Percentiles rank a stretch among this genome's conserved stretches.
phyloP scores from a whole-genome alignment of 1,140 invertebrate genomes.

The Sitodiplosis mosellana region DNA sequence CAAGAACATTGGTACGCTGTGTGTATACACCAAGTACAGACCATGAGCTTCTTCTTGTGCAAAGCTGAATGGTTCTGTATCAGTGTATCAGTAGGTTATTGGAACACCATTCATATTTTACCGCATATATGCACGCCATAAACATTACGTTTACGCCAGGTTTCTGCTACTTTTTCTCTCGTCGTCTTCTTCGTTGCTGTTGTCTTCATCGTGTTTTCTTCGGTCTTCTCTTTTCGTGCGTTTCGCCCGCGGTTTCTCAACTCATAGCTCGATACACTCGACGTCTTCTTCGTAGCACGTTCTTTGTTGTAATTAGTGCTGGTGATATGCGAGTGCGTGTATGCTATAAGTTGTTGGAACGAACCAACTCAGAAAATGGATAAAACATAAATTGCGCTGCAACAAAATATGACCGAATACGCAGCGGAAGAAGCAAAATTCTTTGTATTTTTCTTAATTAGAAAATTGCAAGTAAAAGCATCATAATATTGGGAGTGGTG shows the following conservation, averaged over 20 bases:
- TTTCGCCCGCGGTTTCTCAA: too few species aligned
- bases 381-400: too few species aligned
- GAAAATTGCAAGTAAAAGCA: too few species aligned
- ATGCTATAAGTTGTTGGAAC: too few species aligned
- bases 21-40: too few species aligned
- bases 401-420: too few species aligned
- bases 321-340: background rate
- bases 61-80: constrained; percentile 4
- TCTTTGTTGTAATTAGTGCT: background rate
- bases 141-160: background rate
- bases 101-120: constrained; percentile 2
- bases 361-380: too few species aligned
- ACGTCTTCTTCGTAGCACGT: background rate
- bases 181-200: background rate
- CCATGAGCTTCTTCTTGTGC: background rate
- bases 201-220: background rate
- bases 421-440: too few species aligned
- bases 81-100: constrained; percentile 6
- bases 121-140: background rate
- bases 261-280: background rate
- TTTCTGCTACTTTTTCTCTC: background rate
- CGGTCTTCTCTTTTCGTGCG: too few species aligned
- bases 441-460: too few species aligned
- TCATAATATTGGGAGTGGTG: too few species aligned
- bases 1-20: too few species aligned